Base-by-base conservation (phyloP, 2,113 vertebrate species). In the Phrynosoma platyrhinos region DNA sequence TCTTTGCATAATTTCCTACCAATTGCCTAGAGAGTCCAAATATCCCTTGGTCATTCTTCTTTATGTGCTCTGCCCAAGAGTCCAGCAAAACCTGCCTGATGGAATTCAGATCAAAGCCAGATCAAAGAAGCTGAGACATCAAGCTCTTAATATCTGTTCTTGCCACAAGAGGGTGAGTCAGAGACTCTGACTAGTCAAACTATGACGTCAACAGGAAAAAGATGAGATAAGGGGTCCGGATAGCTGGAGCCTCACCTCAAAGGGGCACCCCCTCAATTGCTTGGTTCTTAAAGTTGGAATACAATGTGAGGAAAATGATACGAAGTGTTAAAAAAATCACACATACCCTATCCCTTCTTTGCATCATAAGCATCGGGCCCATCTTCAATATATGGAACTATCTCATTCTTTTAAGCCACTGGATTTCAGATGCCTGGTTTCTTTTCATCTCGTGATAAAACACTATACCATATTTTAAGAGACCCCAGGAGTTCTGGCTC, bases 191-290 rank as follows among this genome's bases (percentile, higher is more conserved):
- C 36, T 36, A 36, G n/a, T 83, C 80, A 21, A 88, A 83, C 72
- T 2, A 21, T 88, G 53, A 88, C 58, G 80, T 88, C 87, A 88
- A 83, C 87, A 76, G 87, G 87, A 88, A 88, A 78, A 88, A 88
- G 42, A 82, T 76, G 71, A 68, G 52, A 76, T 77, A 77, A 53
- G n/a, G 53, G 58, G 80, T 83, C 80, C 52, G 55, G n/a, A 36
- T 27, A 76, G 72, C 58, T 77, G 72, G 62, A 78, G 80, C 87
- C 80, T 47, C 72, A 83, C 80, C 72, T 52, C 87, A 77, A 53
- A 21, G 69, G 62, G 32, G 23, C 16, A 62, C 32, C 72, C 23
- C 36, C 53, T 62, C 9, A 84, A 47, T 42, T 21, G 21, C 58
- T 77, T 64, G 58, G 79, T 75, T 77, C 9, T 77, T 27, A 71